Conservation (phyloP, 1,140 invertebrate genomes). For the Ceratoteleas bidentatus region DNA sequence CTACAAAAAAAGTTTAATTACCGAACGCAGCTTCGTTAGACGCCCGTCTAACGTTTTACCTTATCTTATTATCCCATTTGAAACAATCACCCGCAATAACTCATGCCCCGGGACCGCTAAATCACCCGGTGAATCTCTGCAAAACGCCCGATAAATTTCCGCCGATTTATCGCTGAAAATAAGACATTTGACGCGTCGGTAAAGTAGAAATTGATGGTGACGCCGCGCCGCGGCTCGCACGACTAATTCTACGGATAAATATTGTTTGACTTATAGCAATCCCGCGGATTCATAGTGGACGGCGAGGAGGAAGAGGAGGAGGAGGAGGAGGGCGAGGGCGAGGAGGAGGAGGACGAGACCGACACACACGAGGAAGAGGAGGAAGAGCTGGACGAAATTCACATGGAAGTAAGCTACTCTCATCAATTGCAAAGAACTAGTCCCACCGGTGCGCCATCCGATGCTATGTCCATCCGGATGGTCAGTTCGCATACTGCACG, state of each 20-base stretch:
- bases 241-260: slow-evolving; percentile 39
- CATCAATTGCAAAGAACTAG: slow-evolving; percentile 79
- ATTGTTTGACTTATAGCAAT: slow-evolving; percentile 68
- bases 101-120: too few species aligned
- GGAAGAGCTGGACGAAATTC: slow-evolving; percentile 84
- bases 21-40: too few species aligned
- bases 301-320: slow-evolving; percentile 79
- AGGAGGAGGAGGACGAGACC: slow-evolving; percentile 86
- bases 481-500: slow-evolving; percentile 72
- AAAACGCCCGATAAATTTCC: too few species aligned
- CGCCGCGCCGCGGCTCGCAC: slow-evolving; percentile 1
- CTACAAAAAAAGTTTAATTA: too few species aligned
- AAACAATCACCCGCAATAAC: too few species aligned
- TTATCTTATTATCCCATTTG: too few species aligned
- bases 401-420: slow-evolving; percentile 82
- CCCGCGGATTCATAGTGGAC: slow-evolving; percentile 79
- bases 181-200: slow-evolving; percentile 8
- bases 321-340: slow-evolving; percentile 83
- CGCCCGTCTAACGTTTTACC: too few species aligned
- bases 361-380: slow-evolving; percentile 87
- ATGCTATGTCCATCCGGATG: slow-evolving; percentile 78
- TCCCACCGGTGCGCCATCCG: slow-evolving; percentile 75
- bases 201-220: slow-evolving; percentile 43
- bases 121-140: too few species aligned
- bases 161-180: too few species aligned